These are phyloP conservation scores for Lymantria dispar DNA, from an alignment of 2,888 invertebrate genomes.

Conservation along the genomic window DNA sequence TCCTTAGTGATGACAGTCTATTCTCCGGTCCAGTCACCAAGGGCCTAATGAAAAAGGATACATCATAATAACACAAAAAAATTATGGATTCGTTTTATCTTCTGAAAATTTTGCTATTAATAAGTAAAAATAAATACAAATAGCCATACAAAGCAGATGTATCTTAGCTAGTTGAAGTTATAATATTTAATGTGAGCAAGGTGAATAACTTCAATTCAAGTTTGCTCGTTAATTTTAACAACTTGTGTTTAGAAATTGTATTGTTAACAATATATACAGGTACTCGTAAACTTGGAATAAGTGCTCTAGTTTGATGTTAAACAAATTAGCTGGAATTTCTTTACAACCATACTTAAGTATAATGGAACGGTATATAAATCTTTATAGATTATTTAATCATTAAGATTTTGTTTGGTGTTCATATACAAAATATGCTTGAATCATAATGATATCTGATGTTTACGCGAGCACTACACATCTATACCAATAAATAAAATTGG, in stretches of 20 bases:
- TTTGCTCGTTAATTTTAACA: conserved; percentile 15
- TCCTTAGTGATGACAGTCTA: too few species aligned
- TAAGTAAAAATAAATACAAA: too few species aligned
- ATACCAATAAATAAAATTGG: too few species aligned
- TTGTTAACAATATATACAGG: neutral
- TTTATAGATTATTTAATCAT: neutral
- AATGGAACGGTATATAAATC: neutral
- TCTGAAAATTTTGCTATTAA: too few species aligned
- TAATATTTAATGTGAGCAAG: conserved; percentile 2
- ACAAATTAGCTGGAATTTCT: neutral
- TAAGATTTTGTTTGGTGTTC: too few species aligned
- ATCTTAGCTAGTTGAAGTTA: neutral
- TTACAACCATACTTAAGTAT: neutral
- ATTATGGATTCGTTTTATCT: too few species aligned
- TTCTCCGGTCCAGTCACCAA: too few species aligned
- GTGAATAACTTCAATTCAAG: conserved; percentile 17
- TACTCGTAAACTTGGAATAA: neutral
- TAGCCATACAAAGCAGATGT: neutral
- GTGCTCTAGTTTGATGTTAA: neutral
- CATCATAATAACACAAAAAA: too few species aligned
- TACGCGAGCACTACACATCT: too few species aligned
- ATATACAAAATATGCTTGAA: too few species aligned
- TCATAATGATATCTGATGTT: too few species aligned
- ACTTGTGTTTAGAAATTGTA: neutral
- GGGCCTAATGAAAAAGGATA: too few species aligned